These are phyloP conservation scores for Columba livia DNA, from an alignment of 2,113 vertebrate species.

Conservation along the genomic window DNA sequence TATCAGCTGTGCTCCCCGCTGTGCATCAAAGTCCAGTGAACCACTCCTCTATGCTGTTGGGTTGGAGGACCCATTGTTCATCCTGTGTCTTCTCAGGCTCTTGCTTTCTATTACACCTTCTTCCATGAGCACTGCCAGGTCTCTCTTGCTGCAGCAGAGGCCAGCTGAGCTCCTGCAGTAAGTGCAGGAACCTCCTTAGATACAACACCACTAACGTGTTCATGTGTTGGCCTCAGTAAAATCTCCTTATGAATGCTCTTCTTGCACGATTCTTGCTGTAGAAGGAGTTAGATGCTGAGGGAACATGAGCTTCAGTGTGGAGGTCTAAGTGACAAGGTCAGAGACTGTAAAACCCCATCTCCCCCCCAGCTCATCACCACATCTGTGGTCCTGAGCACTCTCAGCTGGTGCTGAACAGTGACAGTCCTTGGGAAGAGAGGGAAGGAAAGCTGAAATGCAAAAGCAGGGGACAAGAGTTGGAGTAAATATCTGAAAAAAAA, in stretches of 20 bases:
- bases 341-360: background rate
- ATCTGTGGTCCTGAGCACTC: background rate
- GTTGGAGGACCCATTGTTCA: rapidly evolving
- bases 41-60: background rate
- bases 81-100: background rate
- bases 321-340: background rate
- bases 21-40: background rate
- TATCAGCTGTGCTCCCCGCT: background rate
- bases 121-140: background rate
- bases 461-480: background rate
- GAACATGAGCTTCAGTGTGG: background rate
- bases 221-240: background rate
- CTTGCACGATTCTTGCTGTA: background rate
- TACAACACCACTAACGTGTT: rapidly evolving
- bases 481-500: background rate
- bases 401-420: background rate
- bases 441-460: background rate
- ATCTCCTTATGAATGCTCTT: background rate
- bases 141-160: background rate
- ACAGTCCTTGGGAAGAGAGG: background rate
- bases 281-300: background rate
- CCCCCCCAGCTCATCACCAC: background rate
- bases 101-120: background rate
- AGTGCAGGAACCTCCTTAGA: background rate
- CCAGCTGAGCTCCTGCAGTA: background rate